phyloP scores from a whole-genome alignment of 2,888 invertebrate genomes.

The Timema podura region DNA sequence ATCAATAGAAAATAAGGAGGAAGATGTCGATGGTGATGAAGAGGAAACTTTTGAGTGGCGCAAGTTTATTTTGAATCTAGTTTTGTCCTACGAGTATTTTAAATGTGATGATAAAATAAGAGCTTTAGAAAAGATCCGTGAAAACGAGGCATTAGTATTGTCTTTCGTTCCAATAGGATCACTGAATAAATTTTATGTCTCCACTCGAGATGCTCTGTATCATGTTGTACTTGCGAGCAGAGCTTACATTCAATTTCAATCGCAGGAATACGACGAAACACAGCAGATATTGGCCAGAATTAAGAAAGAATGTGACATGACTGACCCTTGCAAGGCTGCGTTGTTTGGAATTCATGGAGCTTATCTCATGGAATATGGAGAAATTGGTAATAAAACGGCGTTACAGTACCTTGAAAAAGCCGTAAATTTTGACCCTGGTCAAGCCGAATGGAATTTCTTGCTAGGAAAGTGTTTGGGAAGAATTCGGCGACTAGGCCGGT shows the following conservation, averaged over 20 bases:
- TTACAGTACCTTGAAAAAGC: slow-evolving; percentile 18
- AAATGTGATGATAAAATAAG: neutral
- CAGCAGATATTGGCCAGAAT: neutral
- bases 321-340: slow-evolving; percentile 15
- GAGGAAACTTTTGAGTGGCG: slow-evolving; percentile 17
- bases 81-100: slow-evolving; percentile 21
- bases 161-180: neutral
- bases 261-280: neutral
- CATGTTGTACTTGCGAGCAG: slow-evolving; percentile 19
- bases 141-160: slow-evolving; percentile 9
- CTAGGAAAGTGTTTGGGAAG: slow-evolving; percentile 23
- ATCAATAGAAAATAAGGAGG: neutral
- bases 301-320: slow-evolving; percentile 6
- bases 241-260: slow-evolving; percentile 6
- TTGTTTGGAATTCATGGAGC: slow-evolving; percentile 20
- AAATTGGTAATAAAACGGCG: slow-evolving; percentile 19
- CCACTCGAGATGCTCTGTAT: neutral
- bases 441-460: slow-evolving; percentile 24
- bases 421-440: slow-evolving; percentile 13
- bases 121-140: neutral
- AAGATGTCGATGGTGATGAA: slow-evolving; percentile 19
- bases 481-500: slow-evolving; percentile 15
- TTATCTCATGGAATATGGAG: slow-evolving; percentile 20
- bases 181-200: neutral
- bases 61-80: slow-evolving; percentile 8